Percentiles rank a stretch among this genome's conserved stretches.
These are phyloP conservation scores for Cyprinodon tularosa DNA, from an alignment of 2,113 vertebrate species.

Conservation along the genomic window DNA sequence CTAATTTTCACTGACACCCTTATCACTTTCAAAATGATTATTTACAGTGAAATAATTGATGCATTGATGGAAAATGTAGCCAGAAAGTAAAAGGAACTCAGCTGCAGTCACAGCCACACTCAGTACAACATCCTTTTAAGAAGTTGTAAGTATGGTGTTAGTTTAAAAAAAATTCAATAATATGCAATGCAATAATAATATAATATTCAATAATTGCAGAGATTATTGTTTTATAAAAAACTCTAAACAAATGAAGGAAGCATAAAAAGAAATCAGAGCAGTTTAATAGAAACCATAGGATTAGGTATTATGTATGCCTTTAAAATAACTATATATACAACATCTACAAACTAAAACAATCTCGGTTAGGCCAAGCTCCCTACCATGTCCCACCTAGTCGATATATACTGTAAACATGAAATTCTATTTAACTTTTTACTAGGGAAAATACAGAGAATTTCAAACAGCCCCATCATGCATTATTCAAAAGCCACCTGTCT, in stretches of 20 bases:
- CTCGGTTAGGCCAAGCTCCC: not conserved
- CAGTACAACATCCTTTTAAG: not conserved
- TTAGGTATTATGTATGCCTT: no score
- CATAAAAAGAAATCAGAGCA: not conserved
- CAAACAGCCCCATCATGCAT: slow-evolving; percentile 57
- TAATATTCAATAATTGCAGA: not conserved
- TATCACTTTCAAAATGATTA: slow-evolving; percentile 36
- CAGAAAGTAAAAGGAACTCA: not conserved
- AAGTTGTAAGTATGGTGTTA: not conserved
- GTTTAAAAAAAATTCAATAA: not conserved
- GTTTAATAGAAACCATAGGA: no score
- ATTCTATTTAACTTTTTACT: slow-evolving; percentile 40
- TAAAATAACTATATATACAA: no score
- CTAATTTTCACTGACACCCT: slow-evolving; percentile 40
- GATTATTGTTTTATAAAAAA: not conserved
- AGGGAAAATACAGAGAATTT: slow-evolving; percentile 55
- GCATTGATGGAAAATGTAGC: slow-evolving; percentile 36
- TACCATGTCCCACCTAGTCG: not conserved
- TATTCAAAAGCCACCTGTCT: slow-evolving; percentile 63
- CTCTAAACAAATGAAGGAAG: not conserved
- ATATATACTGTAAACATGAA: slow-evolving; percentile 14
- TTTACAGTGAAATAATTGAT: slow-evolving; percentile 46
- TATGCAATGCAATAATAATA: no score
- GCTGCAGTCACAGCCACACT: not conserved
- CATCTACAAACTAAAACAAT: not conserved